These are phyloP conservation scores for Chaunax sp. DNA, from an alignment of 2,797 vertebrate genomes.

Conservation along the genomic window DNA sequence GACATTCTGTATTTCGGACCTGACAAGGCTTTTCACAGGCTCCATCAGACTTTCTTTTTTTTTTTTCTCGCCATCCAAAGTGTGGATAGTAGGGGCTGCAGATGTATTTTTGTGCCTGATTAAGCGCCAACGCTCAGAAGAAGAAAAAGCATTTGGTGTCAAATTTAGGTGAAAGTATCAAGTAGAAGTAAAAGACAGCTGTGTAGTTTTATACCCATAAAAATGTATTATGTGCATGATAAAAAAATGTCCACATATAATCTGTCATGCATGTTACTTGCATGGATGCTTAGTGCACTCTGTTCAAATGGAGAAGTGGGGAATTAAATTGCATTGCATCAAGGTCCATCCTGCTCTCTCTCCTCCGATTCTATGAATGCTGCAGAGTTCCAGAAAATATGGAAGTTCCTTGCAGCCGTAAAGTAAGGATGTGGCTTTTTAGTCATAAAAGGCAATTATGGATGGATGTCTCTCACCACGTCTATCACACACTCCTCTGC, in stretches of 20 bases:
- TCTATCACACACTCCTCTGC: constrained; percentile 46
- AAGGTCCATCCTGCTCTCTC: constrained; percentile 11
- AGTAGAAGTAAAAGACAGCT: neutral
- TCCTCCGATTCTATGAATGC: constrained; percentile 33
- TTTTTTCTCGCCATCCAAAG: constrained; percentile 47
- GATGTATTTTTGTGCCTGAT: constrained; percentile 45
- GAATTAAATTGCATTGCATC: constrained; percentile 24
- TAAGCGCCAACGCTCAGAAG: constrained; percentile 12
- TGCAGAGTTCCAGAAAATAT: constrained; percentile 33
- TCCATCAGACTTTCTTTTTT: constrained; percentile 45
- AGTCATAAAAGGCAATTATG: constrained; percentile 53
- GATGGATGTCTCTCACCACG: constrained; percentile 32
- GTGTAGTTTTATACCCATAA: constrained; percentile 21
- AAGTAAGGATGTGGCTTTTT: constrained; percentile 54
- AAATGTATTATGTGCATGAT: constrained; percentile 10
- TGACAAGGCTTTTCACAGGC: constrained; percentile 59
- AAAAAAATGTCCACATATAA: constrained; percentile 15
- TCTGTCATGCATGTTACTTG: constrained; percentile 9
- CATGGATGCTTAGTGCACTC: constrained; percentile 9
- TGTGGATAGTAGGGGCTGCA: constrained; percentile 44
- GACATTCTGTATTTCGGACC: constrained; percentile 56
- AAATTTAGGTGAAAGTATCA: constrained; percentile 7
- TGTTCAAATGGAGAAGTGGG: constrained; percentile 14
- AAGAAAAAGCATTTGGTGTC: constrained; percentile 8
- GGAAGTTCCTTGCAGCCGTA: constrained; percentile 34